Conservation (phyloP, 2,888 invertebrate species). For the Andrena camellia region DNA sequence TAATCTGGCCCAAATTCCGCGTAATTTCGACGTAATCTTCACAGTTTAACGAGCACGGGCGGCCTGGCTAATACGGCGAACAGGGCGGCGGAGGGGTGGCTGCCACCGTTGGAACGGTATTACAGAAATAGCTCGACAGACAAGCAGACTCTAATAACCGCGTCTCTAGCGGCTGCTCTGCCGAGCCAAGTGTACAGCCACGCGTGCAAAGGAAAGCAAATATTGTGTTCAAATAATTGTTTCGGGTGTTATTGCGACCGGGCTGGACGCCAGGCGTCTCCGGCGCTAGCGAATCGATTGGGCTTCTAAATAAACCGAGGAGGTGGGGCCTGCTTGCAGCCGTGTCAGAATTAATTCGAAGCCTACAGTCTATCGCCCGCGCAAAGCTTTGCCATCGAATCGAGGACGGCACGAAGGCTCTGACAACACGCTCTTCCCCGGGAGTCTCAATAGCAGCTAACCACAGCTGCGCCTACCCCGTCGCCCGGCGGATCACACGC, state of each 20-base stretch:
- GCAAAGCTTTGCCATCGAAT: conserved; percentile 59
- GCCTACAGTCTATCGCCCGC: conserved; percentile 41
- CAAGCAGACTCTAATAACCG: conserved; percentile 57
- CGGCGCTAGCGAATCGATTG: conserved; percentile 13
- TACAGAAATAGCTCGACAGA: conserved; percentile 32
- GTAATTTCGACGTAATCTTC: conserved; percentile 35
- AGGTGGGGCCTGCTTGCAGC: conserved; percentile 5
- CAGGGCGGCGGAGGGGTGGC: background rate
- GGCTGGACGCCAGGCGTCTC: background rate
- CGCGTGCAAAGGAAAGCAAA: conserved; percentile 51
- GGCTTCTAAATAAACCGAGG: conserved; percentile 33
- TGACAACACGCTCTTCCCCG: conserved; percentile 58
- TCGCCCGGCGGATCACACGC: conserved; percentile 33
- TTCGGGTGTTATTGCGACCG: conserved; percentile 45
- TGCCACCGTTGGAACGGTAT: background rate
- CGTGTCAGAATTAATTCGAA: conserved; percentile 61
- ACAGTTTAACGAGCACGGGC: conserved; percentile 33
- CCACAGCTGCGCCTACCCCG: conserved; percentile 42
- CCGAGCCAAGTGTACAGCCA: background rate
- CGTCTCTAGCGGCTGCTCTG: conserved; percentile 6
- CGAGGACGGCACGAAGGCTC: conserved; percentile 46
- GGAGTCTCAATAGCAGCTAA: conserved; percentile 69
- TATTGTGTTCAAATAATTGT: conserved; percentile 40
- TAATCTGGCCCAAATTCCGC: conserved; percentile 21
- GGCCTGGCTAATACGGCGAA: conserved; percentile 14